These are phyloP conservation scores for Deilephila porcellus DNA, from an alignment of 2,888 invertebrate genomes.

Conservation along the genomic window DNA sequence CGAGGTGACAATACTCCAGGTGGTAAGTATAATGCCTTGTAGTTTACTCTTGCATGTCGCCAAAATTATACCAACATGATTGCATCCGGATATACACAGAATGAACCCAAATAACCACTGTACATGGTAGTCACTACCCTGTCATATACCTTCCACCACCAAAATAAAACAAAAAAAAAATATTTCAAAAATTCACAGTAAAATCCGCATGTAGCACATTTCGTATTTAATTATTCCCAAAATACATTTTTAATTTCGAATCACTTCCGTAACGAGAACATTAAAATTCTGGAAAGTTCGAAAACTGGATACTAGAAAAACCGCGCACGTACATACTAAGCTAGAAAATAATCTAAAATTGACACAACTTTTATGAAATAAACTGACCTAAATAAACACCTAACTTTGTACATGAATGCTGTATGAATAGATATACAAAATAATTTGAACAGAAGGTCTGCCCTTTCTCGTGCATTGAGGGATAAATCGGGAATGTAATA, in stretches of 20 bases:
- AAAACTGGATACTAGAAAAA: conserved; percentile 5
- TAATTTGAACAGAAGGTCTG: conserved; percentile 12
- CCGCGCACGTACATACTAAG: not conserved
- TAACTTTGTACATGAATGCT: conserved; percentile 22
- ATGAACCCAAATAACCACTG: too few relatives aligned
- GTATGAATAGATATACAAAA: conserved; percentile 21
- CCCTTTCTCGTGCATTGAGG: not conserved
- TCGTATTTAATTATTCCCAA: not conserved
- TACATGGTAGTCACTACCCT: too few relatives aligned
- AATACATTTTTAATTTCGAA: not conserved
- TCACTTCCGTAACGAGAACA: not conserved
- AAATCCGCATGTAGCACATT: not conserved
- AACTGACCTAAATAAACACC: conserved; percentile 33
- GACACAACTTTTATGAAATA: conserved; percentile 29
- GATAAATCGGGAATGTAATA: not conserved
- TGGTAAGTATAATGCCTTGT: too few relatives aligned
- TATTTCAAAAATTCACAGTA: too few relatives aligned
- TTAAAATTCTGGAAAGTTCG: not conserved
- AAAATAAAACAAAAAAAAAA: too few relatives aligned
- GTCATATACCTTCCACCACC: too few relatives aligned
- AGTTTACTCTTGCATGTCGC: too few relatives aligned
- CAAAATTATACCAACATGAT: too few relatives aligned
- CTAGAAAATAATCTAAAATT: conserved; percentile 29
- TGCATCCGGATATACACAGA: too few relatives aligned
- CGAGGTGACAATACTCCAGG: too few relatives aligned